Evolutionary conservation across 1,140 invertebrate species (phyloP), one percentile per base, ranked within the genome.

Genomic region (Drosophila teissieri): DNA sequence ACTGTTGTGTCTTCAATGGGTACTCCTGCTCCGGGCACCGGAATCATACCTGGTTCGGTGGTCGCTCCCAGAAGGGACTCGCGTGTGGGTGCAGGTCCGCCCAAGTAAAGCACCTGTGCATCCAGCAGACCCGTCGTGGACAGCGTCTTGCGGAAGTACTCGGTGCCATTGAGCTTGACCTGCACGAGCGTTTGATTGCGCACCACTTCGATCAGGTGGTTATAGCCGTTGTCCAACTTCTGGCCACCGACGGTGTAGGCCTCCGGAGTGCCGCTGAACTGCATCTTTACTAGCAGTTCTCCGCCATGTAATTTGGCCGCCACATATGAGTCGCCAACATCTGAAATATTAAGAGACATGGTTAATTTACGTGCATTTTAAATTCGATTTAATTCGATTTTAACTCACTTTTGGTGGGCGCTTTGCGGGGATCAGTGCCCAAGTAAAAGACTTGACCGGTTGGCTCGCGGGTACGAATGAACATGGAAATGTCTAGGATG

Each of bases 401-500:
- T 0, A 27, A 74, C 82, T 90, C 42, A 92, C 91, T 88, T 46
- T 80, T 91, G 3, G 81, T 58, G 4, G 83, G 73, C 34, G 56
- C 64, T 53, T 92, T 92, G 37, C 76, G 80, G 1, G 95, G 93
- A 78, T 94, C 94, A 11, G 96, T 96, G 14, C 98, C 98, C 24
- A 99, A 92, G 92, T 98, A 98, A 91, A 98, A 97, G 49, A 99
- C 96, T 70, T 97, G 95, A 2, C 98, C 97, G 4, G 94, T 94
- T 4, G 95, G 93, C 91, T 98, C 95, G 44, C 97, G 93, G 0
- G 98, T 99, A 34, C 97, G 94, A 46, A 98, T 95, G 91, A 99
- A 98, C 95, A 99, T 97, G 2, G 97, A 98, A 42, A 99, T 96
- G 90, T 98, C 97, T 27, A 98, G 94, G 46, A 96, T 95, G 31